Base-by-base conservation (phyloP, 2,888 invertebrate species). In the Apantesis nais region DNA sequence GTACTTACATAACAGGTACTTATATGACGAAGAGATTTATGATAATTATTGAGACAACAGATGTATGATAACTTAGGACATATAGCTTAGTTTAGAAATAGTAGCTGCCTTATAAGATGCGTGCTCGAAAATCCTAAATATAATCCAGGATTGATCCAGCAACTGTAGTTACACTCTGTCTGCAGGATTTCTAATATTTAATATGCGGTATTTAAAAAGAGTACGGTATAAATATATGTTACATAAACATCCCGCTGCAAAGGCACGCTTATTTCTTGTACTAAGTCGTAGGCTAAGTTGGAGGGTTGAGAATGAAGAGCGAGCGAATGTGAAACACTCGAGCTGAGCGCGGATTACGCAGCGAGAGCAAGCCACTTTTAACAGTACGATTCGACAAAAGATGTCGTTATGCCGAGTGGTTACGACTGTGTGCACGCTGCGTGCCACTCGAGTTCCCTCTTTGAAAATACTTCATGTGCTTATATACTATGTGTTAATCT, bases 291-390 rank as follows among this genome's bases (percentile, higher is more conserved):
- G 64, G 68, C 81, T 88, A 86, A 86, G 89, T 90, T 89, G 86
- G 88, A 89, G 88, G 86, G 88, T 83, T 79, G 83, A 81, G 90
- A 88, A 90, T 90, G 90, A 89, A 90, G 89, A 89, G 90, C 86
- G 83, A 84, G 81, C 90, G 88, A 86, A 89, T 88, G 90, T 89
- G 87, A 87, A 88, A 87, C 88, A 88, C 89, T 91, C 86, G 83
- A 85, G 77, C 79, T 81, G 84, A 86, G 89, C 88, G 88, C 84
- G 89, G 90, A 89, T 91, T 90, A 89, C 88, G 70, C 67, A 73
- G 75, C 79, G 86, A 64, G 73, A 75, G 80, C 76, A 81, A 83
- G 83, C 84, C 84, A 82, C 84, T 83, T 82, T 76, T 73, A 77
- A 79, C 80, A 81, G 76, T 80, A 78, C 79, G 73, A 78, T 67